Evolutionary conservation across 2,113 vertebrate genomes (phyloP).

Genomic region (Anthoscopus minutus): DNA sequence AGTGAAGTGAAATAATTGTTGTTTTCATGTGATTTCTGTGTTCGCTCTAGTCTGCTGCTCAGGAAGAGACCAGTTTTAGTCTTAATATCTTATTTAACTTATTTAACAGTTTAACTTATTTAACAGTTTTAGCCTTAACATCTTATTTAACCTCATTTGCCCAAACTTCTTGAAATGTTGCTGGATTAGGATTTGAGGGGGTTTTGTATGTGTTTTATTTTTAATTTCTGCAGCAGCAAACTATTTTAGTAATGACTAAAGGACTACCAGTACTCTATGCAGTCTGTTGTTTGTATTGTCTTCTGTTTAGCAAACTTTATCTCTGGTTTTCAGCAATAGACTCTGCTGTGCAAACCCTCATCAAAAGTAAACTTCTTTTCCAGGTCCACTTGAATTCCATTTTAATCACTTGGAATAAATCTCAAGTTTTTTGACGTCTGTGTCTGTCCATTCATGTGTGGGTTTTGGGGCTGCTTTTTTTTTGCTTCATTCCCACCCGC

Average conservation of each 20-base stretch:
- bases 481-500: neutral
- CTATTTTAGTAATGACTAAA: neutral
- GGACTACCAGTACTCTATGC: neutral
- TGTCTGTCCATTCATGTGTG: neutral
- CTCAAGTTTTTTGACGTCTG: neutral
- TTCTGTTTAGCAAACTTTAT: conserved; percentile 6
- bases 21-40: neutral
- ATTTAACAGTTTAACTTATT: neutral
- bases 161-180: neutral
- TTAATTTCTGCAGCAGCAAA: neutral
- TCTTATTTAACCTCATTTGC: neutral
- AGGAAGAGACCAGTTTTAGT: neutral
- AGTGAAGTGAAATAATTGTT: neutral
- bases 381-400: conserved; percentile 34
- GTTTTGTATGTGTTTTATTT: neutral
- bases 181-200: neutral
- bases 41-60: neutral
- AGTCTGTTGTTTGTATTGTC: neutral
- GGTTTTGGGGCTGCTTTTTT: neutral
- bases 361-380: conserved; percentile 2
- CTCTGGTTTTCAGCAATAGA: neutral
- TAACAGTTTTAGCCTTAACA: neutral
- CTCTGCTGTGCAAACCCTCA: neutral
- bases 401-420: conserved; percentile 38
- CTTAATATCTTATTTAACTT: neutral